These are phyloP conservation scores for Empidonax traillii DNA, from an alignment of 2,113 vertebrate species.

Conservation along the genomic window DNA sequence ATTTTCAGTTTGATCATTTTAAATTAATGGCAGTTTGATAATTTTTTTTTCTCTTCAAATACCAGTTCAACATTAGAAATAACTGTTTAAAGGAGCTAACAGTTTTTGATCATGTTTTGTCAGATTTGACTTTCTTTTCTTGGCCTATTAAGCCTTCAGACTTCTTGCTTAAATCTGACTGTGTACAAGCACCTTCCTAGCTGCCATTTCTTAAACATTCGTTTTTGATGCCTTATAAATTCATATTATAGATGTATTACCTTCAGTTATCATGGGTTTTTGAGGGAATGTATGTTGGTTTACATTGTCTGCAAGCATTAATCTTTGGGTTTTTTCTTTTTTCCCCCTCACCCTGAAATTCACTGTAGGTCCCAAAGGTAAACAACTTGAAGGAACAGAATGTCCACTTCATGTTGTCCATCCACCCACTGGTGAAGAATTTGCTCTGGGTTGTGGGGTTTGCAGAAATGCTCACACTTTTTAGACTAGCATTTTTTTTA, in stretches of 20 bases:
- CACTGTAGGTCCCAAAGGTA: conserved; percentile 93
- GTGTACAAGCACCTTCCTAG: background rate
- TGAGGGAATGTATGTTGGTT: background rate
- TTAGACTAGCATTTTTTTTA: conserved; percentile 75
- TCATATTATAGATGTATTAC: background rate
- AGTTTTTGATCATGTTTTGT: background rate
- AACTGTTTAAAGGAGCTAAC: background rate
- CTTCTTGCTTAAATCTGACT: background rate
- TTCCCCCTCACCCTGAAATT: background rate
- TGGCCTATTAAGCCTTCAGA: background rate
- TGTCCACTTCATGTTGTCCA: conserved; percentile 98
- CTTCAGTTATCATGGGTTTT: background rate
- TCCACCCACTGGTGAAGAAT: conserved; percentile 96
- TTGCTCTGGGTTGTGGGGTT: conserved; percentile 96
- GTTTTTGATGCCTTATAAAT: background rate
- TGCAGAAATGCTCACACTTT: conserved; percentile 99
- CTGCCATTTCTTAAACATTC: background rate
- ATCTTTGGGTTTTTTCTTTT: background rate
- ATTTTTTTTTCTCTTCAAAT: background rate
- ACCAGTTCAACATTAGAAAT: background rate
- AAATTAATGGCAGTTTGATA: background rate
- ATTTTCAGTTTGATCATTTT: background rate
- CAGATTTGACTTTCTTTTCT: background rate
- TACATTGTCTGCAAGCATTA: background rate
- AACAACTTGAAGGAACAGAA: conserved; percentile 96